Evolutionary conservation across 2,113 vertebrate genomes (phyloP).

Genomic region (Pachyramphus minor): DNA sequence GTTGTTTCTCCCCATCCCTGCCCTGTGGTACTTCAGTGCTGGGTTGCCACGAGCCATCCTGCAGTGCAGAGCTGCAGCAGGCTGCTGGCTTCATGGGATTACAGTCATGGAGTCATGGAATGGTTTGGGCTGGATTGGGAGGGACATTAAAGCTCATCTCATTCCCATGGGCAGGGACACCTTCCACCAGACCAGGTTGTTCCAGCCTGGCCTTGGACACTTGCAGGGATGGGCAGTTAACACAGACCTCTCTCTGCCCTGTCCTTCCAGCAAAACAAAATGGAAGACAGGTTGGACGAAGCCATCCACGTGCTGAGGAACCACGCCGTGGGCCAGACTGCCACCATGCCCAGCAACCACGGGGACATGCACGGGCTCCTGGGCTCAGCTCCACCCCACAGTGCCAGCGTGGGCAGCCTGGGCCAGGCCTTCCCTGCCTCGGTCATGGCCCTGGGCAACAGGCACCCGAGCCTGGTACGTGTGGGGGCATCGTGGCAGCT

Average conservation of each 20-base stretch:
- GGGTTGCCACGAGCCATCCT: not conserved
- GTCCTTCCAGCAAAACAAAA: constrained; percentile 85
- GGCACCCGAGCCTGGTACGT: constrained; percentile 87
- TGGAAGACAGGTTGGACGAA: constrained; percentile 97
- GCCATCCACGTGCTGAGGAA: constrained; percentile 95
- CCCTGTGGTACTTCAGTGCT: not conserved
- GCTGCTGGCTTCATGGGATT: not conserved
- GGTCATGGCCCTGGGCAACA: constrained; percentile 82
- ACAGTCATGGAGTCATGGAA: not conserved
- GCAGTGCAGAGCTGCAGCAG: not conserved
- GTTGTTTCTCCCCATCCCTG: not conserved
- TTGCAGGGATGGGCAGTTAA: not conserved
- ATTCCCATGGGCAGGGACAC: not conserved
- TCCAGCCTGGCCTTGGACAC: not conserved
- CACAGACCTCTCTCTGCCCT: not conserved
- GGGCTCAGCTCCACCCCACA: constrained; percentile 75
- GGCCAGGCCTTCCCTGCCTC: constrained; percentile 82
- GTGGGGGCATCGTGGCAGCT: not conserved
- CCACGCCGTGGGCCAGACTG: constrained; percentile 89
- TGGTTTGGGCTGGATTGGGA: not conserved
- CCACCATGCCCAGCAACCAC: constrained; percentile 70
- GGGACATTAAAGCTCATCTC: not conserved
- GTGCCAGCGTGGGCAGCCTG: constrained; percentile 78
- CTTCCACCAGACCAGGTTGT: not conserved
- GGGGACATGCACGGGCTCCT: constrained; percentile 86